Percentiles rank a stretch among this genome's conserved stretches.
phyloP scores from a whole-genome alignment of 2,797 vertebrate genomes.

The Tenualosa thibaudeaui region DNA sequence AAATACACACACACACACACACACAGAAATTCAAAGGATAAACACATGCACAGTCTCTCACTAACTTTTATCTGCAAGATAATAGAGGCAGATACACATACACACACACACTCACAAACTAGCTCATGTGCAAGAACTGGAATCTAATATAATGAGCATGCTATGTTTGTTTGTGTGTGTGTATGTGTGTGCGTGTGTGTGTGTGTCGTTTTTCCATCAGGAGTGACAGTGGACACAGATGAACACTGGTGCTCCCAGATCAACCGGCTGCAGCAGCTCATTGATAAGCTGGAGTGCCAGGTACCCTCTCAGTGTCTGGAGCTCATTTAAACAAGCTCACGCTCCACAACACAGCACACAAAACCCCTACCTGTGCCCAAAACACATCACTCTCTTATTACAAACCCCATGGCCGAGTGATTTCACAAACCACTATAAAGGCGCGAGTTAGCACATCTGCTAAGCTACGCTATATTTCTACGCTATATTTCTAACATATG shows the following conservation, averaged over 20 bases:
- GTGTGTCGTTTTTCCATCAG: slow-evolving; percentile 61
- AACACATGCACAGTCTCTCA: neutral
- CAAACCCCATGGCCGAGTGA: neutral
- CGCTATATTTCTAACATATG: neutral
- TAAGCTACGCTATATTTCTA: neutral
- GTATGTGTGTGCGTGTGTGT: neutral
- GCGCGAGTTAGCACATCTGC: neutral
- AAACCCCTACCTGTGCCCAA: neutral
- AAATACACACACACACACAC: slow-evolving; percentile 6
- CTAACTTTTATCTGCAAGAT: neutral
- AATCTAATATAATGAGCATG: neutral
- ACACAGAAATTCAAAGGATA: neutral
- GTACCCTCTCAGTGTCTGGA: slow-evolving; percentile 44
- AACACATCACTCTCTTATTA: neutral
- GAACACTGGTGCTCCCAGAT: slow-evolving; percentile 89
- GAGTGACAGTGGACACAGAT: slow-evolving; percentile 73
- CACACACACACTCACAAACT: neutral
- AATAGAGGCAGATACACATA: neutral
- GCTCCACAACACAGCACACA: neutral
- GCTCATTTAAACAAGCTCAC: too few relatives aligned
- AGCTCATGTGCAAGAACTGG: neutral
- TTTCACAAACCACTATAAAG: neutral
- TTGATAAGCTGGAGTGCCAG: slow-evolving; percentile 92
- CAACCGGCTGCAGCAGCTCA: slow-evolving; percentile 88
- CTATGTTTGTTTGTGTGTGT: neutral